A percentile compares a stretch with the other conserved stretches of the same genome.
Evolutionary conservation across 2,797 vertebrate genomes (phyloP).

Genomic region (Florisuga fusca): DNA sequence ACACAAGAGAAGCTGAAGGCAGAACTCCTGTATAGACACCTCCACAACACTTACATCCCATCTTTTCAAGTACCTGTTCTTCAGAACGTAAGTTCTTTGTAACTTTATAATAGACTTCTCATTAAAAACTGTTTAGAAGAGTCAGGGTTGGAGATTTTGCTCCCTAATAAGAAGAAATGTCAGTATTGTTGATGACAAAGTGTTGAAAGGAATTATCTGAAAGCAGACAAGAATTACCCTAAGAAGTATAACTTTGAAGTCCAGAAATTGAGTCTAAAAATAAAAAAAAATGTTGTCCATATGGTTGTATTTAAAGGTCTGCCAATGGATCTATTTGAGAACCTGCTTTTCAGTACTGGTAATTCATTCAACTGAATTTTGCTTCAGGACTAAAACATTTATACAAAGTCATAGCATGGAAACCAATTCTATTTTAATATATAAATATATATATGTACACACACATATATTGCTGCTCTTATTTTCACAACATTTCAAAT

Average conservation of each 20-base stretch:
- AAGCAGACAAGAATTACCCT: neutral
- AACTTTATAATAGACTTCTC: neutral
- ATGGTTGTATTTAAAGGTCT: neutral
- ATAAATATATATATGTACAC: neutral
- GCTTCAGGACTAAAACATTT: conserved; percentile 15
- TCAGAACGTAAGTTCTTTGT: neutral
- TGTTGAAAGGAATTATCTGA: neutral
- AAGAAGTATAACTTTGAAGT: neutral
- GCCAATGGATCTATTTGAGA: neutral
- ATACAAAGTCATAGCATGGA: neutral
- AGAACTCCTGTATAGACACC: neutral
- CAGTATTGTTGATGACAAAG: neutral
- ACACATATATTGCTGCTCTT: neutral
- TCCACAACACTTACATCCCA: neutral
- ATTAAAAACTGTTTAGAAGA: neutral
- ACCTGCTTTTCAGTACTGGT: neutral
- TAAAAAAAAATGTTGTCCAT: neutral
- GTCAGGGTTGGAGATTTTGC: neutral
- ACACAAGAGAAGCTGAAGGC: neutral
- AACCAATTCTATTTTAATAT: neutral
- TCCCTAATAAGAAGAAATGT: neutral
- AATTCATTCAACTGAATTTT: conserved; percentile 2
- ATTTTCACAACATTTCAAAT: neutral
- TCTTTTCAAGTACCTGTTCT: neutral
- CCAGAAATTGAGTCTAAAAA: conserved; percentile 29